These are phyloP conservation scores for Trematomus loennbergii DNA, from an alignment of 2,113 vertebrate genomes.

Conservation along the genomic window DNA sequence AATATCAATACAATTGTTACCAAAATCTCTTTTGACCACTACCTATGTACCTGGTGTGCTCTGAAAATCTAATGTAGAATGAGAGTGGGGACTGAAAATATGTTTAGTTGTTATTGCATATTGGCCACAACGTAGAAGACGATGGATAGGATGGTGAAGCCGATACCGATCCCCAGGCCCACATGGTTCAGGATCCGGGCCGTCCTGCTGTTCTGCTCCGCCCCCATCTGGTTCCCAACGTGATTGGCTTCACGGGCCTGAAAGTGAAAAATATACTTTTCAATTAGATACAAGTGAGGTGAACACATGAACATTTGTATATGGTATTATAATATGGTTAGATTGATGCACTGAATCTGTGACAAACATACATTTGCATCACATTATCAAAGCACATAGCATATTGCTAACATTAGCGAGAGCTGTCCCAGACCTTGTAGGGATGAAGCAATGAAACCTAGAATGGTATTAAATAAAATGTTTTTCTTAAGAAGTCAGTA, in stretches of 20 bases:
- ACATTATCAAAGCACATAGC: background rate
- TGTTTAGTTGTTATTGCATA: too few species aligned
- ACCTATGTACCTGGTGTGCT: constrained; percentile 7
- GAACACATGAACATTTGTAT: too few species aligned
- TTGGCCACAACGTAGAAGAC: accelerated
- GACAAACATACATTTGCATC: background rate
- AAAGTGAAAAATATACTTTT: background rate
- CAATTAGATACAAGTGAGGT: background rate
- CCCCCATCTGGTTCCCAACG: constrained; percentile 29
- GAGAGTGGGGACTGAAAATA: background rate
- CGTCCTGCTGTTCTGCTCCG: constrained; percentile 62
- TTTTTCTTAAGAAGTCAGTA: background rate
- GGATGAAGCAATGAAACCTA: background rate
- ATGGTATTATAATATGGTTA: background rate
- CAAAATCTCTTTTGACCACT: background rate
- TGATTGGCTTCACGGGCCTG: constrained; percentile 70
- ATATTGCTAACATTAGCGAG: background rate
- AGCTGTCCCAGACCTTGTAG: background rate
- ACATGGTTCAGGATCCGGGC: constrained; percentile 69
- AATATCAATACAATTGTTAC: background rate
- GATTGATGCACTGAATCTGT: background rate
- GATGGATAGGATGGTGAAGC: accelerated
- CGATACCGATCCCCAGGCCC: constrained; percentile 64
- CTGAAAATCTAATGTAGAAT: constrained; percentile 9
- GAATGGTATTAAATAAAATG: background rate